Evolutionary conservation across 92 coral and sea anemone species (phyloP).

Genomic region (Actinostola sp.): DNA sequence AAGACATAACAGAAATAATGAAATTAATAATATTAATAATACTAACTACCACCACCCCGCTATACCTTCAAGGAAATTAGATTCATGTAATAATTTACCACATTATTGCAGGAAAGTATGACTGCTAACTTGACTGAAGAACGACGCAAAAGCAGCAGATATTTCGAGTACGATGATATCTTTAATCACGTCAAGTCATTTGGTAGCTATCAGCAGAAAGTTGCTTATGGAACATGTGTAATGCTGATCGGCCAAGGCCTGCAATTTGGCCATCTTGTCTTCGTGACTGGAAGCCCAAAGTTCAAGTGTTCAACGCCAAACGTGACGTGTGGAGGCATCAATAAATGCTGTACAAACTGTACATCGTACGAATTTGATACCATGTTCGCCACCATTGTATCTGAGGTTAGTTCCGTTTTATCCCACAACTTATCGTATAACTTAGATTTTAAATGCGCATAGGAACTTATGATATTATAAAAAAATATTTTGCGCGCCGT

Average conservation of each 20-base stretch:
- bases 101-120: no score
- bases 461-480: no score
- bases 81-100: no score
- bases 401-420: constrained; percentile 18
- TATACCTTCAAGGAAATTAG: no score
- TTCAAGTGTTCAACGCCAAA: constrained; percentile 20
- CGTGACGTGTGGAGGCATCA: constrained; percentile 31
- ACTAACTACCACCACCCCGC: no score
- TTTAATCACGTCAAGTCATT: constrained; percentile 15
- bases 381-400: constrained; percentile 14
- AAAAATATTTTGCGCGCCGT: no score
- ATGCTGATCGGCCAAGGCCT: constrained; percentile 21
- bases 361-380: constrained; percentile 28
- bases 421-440: no score
- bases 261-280: constrained; percentile 14
- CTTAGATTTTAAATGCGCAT: no score
- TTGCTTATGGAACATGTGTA: constrained; percentile 11
- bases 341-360: constrained; percentile 26
- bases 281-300: constrained; percentile 23
- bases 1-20: no score
- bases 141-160: no score
- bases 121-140: no score
- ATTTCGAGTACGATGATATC: constrained; percentile 20
- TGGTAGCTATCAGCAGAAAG: constrained; percentile 32
- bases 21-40: no score